A percentile compares a stretch with the other conserved stretches of the same genome.
Conservation (phyloP, 2,113 vertebrate genomes). For the Furnarius figulus region DNA sequence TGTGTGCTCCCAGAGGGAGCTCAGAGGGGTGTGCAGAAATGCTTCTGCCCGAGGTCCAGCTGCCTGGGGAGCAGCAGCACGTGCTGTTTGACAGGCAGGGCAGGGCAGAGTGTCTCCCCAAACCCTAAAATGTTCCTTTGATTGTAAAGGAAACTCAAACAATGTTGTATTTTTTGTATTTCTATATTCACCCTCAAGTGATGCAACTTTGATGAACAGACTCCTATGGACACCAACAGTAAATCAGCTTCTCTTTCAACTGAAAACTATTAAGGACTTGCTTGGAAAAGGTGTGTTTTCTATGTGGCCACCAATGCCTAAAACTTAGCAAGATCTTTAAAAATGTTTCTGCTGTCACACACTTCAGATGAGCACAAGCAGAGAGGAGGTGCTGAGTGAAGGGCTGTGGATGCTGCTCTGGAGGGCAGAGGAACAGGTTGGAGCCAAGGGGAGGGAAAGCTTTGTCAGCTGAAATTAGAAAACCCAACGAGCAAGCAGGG, state of each 20-base stretch:
- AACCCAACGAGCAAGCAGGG: not conserved
- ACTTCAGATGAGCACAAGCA: not conserved
- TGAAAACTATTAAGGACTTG: not conserved
- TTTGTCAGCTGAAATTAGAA: not conserved
- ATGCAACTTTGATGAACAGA: not conserved
- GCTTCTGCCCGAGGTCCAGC: not conserved
- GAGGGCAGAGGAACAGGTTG: not conserved
- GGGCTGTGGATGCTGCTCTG: not conserved
- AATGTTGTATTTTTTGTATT: not conserved
- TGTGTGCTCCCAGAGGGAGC: not conserved
- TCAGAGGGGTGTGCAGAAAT: not conserved
- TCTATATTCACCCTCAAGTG: not conserved
- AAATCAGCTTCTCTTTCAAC: not conserved
- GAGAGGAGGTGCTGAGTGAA: not conserved
- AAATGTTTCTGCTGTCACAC: not conserved
- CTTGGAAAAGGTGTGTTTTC: not conserved
- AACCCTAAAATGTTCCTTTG: not conserved
- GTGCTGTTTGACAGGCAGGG: rapidly evolving
- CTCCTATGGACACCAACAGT: not conserved
- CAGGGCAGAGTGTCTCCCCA: not conserved
- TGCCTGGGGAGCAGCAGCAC: not conserved
- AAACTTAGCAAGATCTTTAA: not conserved
- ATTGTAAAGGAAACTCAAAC: not conserved
- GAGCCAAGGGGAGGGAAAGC: not conserved
- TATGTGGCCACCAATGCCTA: not conserved